phyloP scores from a whole-genome alignment of 2,113 vertebrate species.

The Hassar affinis region DNA sequence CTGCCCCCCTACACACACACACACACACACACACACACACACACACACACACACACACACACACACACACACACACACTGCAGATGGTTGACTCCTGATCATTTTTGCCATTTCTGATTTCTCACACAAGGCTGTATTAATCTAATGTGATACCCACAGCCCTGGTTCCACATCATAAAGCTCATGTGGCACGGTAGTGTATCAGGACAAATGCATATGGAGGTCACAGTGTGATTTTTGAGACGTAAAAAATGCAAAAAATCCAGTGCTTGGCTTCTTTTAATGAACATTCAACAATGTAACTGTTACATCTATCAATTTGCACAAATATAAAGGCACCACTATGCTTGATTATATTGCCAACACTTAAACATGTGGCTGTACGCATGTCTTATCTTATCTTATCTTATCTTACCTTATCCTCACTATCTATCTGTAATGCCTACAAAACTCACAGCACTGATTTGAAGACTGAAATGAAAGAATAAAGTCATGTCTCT shows the following conservation, averaged over 20 bases:
- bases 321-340: neutral
- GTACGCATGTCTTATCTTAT: neutral
- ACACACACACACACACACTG: conserved; percentile 34
- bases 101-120: conserved; percentile 61
- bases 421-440: neutral
- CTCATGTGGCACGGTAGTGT: neutral
- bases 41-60: conserved; percentile 21
- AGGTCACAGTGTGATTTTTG: conserved; percentile 13
- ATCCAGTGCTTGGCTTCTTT: neutral
- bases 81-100: conserved; percentile 62
- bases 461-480: neutral
- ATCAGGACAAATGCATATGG: conserved; percentile 9
- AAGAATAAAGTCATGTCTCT: neutral
- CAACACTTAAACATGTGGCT: neutral
- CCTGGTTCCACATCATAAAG: conserved; percentile 43
- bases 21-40: conserved; percentile 21
- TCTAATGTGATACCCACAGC: conserved; percentile 47
- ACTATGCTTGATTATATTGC: neutral
- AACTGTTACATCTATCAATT: neutral
- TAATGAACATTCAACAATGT: neutral
- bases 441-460: neutral
- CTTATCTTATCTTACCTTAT: neutral
- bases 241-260: neutral
- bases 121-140: conserved; percentile 59
- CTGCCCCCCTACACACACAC: neutral